Evolutionary conservation across 2,797 vertebrate genomes (phyloP), one percentile per base, ranked within the genome.

Genomic region (Thaleichthys pacificus): DNA sequence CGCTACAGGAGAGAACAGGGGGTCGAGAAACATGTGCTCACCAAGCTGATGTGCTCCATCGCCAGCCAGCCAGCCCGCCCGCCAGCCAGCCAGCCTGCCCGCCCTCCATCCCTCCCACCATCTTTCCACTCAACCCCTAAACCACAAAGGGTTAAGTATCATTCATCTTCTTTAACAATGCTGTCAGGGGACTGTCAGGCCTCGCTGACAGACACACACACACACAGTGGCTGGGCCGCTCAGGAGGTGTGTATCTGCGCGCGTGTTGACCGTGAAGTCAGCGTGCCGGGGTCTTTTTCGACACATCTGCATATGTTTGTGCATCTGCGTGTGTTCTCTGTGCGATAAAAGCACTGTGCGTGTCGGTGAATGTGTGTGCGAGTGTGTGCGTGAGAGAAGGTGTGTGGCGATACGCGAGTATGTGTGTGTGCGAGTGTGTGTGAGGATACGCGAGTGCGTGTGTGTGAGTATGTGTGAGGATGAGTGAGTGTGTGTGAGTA

Each of bases 101-200:
- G n/a, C n/a, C n/a, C n/a, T n/a, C n/a, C n/a, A n/a, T n/a, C n/a
- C 83, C 74, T 76, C 84, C 83, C 87, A 81, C 88, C 88, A 84
- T 87, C 90, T 84, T 86, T 88, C 86, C 77, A 42, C 79, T 89
- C 86, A 89, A 91, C 91, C 91, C 89, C 84, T 82, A 90, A 91
- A 92, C 91, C 90, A 90, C 92, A 84, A 87, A 88, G 90, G 91
- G 91, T 92, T 92, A 92, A 92, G 90, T 88, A 88, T 90, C 89
- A 93, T 93, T 89, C 90, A 92, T 92, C 91, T 91, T 92, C 87
- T 89, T 89, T 90, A 92, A 90, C 88, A 87, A 85, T 85, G 86
- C 89, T 92, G 91, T 93, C 91, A 91, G 79, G 75, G 66, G 74
- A 80, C 74, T 80, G 87, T 85, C 89, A 84, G 79, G 84, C 77